Percentiles rank a stretch among this genome's conserved stretches.
phyloP scores from a whole-genome alignment of 2,797 vertebrate species.

The Parotocinclus haroldoi region DNA sequence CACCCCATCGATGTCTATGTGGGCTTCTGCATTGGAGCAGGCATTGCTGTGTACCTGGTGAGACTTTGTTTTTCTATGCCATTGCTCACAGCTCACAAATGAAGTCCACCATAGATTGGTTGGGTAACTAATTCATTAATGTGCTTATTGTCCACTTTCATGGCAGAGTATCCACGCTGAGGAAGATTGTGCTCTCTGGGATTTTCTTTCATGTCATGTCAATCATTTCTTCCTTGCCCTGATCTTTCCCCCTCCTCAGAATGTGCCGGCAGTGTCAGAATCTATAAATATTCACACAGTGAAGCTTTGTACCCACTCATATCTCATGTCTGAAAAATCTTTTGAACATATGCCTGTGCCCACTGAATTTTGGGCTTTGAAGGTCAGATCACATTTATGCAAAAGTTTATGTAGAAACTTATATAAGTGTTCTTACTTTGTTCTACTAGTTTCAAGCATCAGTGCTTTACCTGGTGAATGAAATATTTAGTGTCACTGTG shows the following conservation, averaged over 20 bases:
- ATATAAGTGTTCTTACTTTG: too few relatives aligned
- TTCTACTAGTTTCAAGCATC: too few relatives aligned
- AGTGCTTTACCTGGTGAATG: too few relatives aligned
- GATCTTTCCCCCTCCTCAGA: slow-evolving; percentile 2
- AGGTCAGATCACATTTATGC: too few relatives aligned
- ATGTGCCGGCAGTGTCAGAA: slow-evolving; percentile 19
- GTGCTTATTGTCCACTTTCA: background rate
- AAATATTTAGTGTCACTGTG: too few relatives aligned
- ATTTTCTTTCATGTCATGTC: background rate
- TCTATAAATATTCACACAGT: slow-evolving; percentile 8
- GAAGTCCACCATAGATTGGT: background rate
- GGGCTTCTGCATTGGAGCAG: slow-evolving; percentile 80
- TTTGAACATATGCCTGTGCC: too few relatives aligned
- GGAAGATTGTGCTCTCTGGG: background rate
- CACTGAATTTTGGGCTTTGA: too few relatives aligned
- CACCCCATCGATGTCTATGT: slow-evolving; percentile 79
- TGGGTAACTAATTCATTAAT: background rate
- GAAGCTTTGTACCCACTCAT: background rate
- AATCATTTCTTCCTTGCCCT: background rate
- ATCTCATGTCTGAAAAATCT: background rate
- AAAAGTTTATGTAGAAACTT: too few relatives aligned
- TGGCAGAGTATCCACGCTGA: slow-evolving; percentile 19
- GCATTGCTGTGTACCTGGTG: slow-evolving; percentile 82
- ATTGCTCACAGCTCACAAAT: too few relatives aligned
- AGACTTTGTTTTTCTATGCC: slow-evolving; percentile 42